Conservation (phyloP, 2,113 vertebrate species). For the Morone chrysops region DNA sequence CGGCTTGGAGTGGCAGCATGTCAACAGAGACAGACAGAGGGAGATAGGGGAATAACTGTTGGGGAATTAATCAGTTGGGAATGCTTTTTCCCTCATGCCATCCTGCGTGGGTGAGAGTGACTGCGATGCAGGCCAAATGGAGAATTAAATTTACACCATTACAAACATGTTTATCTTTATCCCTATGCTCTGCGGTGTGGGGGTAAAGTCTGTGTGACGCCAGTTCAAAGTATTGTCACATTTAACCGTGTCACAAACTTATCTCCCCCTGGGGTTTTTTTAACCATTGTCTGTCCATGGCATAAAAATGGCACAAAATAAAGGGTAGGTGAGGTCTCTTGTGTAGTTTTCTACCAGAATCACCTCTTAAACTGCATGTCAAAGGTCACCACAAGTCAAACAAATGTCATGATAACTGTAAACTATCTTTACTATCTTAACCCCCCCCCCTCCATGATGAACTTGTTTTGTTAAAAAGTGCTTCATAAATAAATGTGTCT, state of each 20-base stretch:
- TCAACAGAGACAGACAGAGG: conserved; percentile 70
- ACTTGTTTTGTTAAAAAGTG: conserved; percentile 55
- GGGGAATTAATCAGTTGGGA: conserved; percentile 67
- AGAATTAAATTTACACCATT: conserved; percentile 85
- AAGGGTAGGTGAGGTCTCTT: not conserved
- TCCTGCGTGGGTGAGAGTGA: conserved; percentile 56
- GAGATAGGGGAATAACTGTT: conserved; percentile 62
- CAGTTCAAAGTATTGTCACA: conserved; percentile 83
- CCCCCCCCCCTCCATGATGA: not conserved
- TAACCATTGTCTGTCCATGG: conserved; percentile 68
- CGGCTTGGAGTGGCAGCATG: conserved; percentile 76
- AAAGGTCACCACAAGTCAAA: conserved; percentile 15
- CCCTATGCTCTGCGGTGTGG: conserved; percentile 64
- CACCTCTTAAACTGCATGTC: not conserved
- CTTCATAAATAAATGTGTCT: conserved; percentile 57
- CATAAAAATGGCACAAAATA: conserved; percentile 36
- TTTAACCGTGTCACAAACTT: conserved; percentile 77
- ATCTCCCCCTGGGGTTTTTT: conserved; percentile 52
- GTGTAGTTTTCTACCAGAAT: not conserved
- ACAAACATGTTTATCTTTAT: conserved; percentile 86
- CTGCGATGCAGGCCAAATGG: conserved; percentile 64
- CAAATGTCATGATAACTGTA: not conserved
- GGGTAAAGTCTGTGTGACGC: conserved; percentile 77
- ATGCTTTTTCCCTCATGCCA: conserved; percentile 54
- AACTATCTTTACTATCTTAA: not conserved